Evolutionary conservation across 2,113 vertebrate genomes (phyloP), one percentile per base, ranked within the genome.

Genomic region (Phoenicopterus ruber): DNA sequence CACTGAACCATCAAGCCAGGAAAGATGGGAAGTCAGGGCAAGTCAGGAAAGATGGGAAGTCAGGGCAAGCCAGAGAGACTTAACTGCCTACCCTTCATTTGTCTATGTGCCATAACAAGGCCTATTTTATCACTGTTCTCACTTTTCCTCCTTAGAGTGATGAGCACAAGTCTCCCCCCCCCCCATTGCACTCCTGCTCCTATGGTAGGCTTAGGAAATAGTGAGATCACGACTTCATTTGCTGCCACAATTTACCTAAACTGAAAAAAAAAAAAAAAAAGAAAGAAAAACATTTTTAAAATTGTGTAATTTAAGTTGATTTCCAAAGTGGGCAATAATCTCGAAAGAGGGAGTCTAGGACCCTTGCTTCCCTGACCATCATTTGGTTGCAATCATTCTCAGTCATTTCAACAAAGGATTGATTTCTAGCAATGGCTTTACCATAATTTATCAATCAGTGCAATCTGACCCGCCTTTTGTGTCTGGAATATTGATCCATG

Each of bases 401-500:
- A 50, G 54, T 36, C 79, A 44, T 62, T 94, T 93, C 87, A 92
- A 96, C 25, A 93, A 87, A 74, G 8, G 67, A 94, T 40, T 91
- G 83, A 88, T 94, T 92, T 94, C 67, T 84, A 90, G 26, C 46
- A 88, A 77, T 62, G 22, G 20, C 6, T 86, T 92, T 86, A 59
- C 63, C 29, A 63, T 83, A 83, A 78, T 78, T 92, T 90, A 83
- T 73, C 67, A 90, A 21, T 6, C 36, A 55, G 10, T 40, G 21
- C 31, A 84, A 50, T 78, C 17, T 73, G 42, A 85, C 4, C 17
- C 21, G 7, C 2, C 34, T 88, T 42, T 78, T 85, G n/a, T 80
- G 24, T 72, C 49, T 88, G 55, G 67, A 88, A 84, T 93, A 93
- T 84, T 81, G 88, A 95, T 93, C 70, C 54, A 40, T 44, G 69